phyloP scores from a whole-genome alignment of 2,888 invertebrate species.

The Phyllotreta striolata region DNA sequence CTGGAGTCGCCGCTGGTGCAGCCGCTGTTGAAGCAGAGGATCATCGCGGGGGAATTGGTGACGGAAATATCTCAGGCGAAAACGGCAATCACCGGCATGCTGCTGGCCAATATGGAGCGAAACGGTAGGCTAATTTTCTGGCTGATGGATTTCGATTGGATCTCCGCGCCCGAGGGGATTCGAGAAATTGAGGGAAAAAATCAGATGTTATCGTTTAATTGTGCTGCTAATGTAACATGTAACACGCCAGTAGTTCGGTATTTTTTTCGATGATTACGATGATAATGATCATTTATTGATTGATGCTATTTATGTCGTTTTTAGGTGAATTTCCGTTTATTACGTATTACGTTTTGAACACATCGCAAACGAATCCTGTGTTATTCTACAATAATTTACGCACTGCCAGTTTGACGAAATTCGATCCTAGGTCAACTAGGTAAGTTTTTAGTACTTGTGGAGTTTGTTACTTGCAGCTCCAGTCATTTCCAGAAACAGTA shows the following conservation, averaged over 20 bases:
- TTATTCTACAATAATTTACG: conserved; percentile 87
- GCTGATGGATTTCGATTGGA: too few relatives aligned
- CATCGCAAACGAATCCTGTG: conserved; percentile 83
- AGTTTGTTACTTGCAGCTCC: background rate
- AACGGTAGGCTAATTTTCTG: conserved; percentile 67
- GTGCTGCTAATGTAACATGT: background rate
- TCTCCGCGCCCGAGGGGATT: too few relatives aligned
- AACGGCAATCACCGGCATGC: conserved; percentile 81
- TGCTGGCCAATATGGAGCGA: conserved; percentile 89
- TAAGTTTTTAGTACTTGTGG: conserved; percentile 59
- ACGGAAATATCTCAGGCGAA: conserved; percentile 79
- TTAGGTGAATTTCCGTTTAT: conserved; percentile 91
- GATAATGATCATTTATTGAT: background rate
- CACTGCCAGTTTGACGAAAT: conserved; percentile 83
- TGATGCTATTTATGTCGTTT: conserved; percentile 43
- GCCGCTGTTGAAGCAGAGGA: conserved; percentile 79
- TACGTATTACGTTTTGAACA: conserved; percentile 89
- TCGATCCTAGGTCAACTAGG: conserved; percentile 81
- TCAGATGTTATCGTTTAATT: too few relatives aligned
- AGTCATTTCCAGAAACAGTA: too few relatives aligned
- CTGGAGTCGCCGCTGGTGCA: conserved; percentile 84
- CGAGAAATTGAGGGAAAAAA: too few relatives aligned
- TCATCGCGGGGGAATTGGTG: conserved; percentile 79
- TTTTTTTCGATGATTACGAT: background rate
- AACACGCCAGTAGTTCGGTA: conserved; percentile 1